These are phyloP conservation scores for Druceiella hillmani DNA, from an alignment of 2,888 invertebrate species.

Conservation along the genomic window DNA sequence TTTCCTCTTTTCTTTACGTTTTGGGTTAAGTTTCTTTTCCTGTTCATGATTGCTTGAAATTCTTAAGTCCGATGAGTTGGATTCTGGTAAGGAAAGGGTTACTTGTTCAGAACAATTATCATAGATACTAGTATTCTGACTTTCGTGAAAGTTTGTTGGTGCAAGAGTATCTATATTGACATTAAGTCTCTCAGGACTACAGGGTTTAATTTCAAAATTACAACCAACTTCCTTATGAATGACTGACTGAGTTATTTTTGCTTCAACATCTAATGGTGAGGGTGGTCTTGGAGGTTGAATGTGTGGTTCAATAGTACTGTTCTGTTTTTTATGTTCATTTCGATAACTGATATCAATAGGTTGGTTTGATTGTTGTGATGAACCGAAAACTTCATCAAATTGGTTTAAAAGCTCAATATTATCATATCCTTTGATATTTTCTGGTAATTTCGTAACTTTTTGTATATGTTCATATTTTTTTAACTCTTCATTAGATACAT, in stretches of 20 bases:
- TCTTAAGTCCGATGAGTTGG: too few relatives aligned
- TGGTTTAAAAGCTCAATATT: slow-evolving; percentile 43
- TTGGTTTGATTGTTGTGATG: too few relatives aligned
- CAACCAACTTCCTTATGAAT: slow-evolving; percentile 52
- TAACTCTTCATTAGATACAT: slow-evolving; percentile 46
- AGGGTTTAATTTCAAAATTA: slow-evolving; percentile 50
- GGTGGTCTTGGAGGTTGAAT: slow-evolving; percentile 31
- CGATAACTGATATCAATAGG: neutral
- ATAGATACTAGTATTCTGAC: too few relatives aligned
- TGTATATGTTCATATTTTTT: slow-evolving; percentile 49
- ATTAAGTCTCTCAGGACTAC: slow-evolving; percentile 48
- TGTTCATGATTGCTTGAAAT: too few relatives aligned
- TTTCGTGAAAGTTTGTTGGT: too few relatives aligned
- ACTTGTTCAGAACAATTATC: too few relatives aligned
- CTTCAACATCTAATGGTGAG: slow-evolving; percentile 48
- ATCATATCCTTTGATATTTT: slow-evolving; percentile 49
- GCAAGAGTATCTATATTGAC: slow-evolving; percentile 41
- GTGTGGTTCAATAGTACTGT: neutral
- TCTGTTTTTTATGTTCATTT: neutral
- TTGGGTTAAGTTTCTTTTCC: too few relatives aligned
- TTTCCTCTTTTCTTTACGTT: too few relatives aligned
- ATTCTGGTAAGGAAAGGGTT: too few relatives aligned
- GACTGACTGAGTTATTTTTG: slow-evolving; percentile 50
- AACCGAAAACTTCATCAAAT: slow-evolving; percentile 46
- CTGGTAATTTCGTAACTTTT: slow-evolving; percentile 47